Base-by-base conservation (phyloP, 2,113 vertebrate species). In the Pomatorhinus ruficollis region DNA sequence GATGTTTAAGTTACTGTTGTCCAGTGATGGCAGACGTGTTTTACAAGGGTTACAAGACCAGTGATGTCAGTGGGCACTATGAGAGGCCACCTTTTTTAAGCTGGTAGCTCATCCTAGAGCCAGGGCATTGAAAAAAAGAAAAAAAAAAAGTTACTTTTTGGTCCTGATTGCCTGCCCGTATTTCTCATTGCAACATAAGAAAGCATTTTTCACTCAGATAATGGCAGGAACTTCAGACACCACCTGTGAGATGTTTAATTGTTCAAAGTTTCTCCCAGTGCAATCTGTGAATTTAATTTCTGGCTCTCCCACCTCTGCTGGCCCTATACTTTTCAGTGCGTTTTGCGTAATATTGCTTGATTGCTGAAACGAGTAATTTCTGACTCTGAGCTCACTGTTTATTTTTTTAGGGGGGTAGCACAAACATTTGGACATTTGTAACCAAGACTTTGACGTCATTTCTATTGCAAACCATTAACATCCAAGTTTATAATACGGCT, bases 351-450 rank as follows among this genome's bases (percentile, higher is more conserved):
- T 82, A 33, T 25, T 49, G 47, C 60, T 42, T 88, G 77, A 50
- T 95, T 95, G 85, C 78, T 39, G 45, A 64, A 39, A 88, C 24
- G 28, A 82, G 78, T 86, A 3, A 25, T 79, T 95, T 93, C 91
- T 97, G 77, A 59, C 65, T 87, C 84, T 63, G 84, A 87, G 83
- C 63, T 96, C 76, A 76, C 49, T 83, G 54, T 80, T 89, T 74
- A 77, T 88, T 74, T 95, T 78, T 88, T 90, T 74, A 70, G 80
- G 56, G 63, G 94, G 14, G 70, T 45, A 96, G 79, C 71, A 94
- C 79, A 92, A 89, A 80, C 86, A 69, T 95, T 95, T 94, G 82
- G 94, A 94, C 68, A 20, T 90, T 94, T 82, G 95, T 88, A 83
- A 65, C 44, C 54, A 91, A 71, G 94, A 59, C 78, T 87, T 57